Evolutionary conservation across 2,888 invertebrate species (phyloP), one percentile per base, ranked within the genome.

Genomic region (Aelia acuminata): DNA sequence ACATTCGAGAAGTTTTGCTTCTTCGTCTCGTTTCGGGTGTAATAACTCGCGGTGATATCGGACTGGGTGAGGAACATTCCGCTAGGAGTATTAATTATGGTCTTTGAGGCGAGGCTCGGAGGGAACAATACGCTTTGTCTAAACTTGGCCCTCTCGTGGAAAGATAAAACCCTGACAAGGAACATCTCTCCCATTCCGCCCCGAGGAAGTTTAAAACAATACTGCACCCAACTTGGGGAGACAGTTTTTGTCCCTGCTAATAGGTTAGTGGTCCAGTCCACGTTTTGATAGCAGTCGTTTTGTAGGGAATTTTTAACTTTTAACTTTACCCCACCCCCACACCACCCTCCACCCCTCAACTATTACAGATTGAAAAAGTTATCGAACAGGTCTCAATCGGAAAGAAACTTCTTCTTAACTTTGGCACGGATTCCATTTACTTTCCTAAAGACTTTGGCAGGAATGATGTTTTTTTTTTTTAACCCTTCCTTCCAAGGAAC

Each of bases 131-230:
- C 70, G 87, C 87, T 87, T 80, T 80, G 87, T 80, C 80, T 31
- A 39, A 87, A 87, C 63, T 87, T 87, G 63, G 43, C 8, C 47
- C 70, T 70, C 87, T 80, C 35, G 47, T 70, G 48, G 70, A 35
- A 49, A 87, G 87, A 87, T 87, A 87, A 87, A 87, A 87, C 80
- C 49, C 87, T 80, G 50, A 85, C 47, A 48, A 48, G 84, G 84
- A 84, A 63, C 63, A 63, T 63, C 63, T 15, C 50, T 10, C 22
- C 48, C 48, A 10, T 22, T 31, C 35, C 49, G 22, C n/a, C 53
- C 35, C 11, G 53, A 50, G 85, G 39, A 85, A 85, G 53, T 85
- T 85, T 85, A 85, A 85, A 85, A 85, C 85, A 85, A 85, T 85
- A 35, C 53, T 39, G 20, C 43, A n/a, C 53, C 85, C 3, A 53